Base-by-base conservation (phyloP, 2,888 invertebrate species). In the Lymantria dispar region DNA sequence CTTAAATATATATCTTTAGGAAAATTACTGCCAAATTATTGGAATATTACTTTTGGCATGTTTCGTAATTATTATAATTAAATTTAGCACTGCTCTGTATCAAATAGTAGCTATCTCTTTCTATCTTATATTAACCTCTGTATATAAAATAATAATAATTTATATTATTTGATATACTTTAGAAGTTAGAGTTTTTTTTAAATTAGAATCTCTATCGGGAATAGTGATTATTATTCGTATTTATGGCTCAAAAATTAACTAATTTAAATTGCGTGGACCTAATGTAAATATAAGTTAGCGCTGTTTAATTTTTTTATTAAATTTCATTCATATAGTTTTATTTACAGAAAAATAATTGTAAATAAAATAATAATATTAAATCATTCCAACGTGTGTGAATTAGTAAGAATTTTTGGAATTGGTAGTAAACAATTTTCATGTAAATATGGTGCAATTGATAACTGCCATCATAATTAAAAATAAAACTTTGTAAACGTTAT, bases 371-470 rank as follows among this genome's bases (percentile, higher is more conserved):
- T 22, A 2, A 22, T 3, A 5, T 22, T 22, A 22, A 22, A 22
- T 76, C 87, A 88, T 88, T 88, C 87, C 87, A 87, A 71, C 60
- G 69, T 76, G 71, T 76, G 78, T 72, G 72, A 70, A 69, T 62
- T 71, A 66, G 63, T 69, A 67, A 65, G 71, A 5, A 7, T 33
- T 33, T 33, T 40, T 72, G 80, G 76, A 80, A 79, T 81, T 77
- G 78, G 71, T 78, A 73, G 75, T 49, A 61, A 37, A 56, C 50
- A 64, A 58, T 61, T 61, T 57, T 67, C 66, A 3, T 78, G 74
- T 77, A 74, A 70, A 74, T 81, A 84, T 67, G 74, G 76, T 81
- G 74, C 75, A 70, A 70, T n/a, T n/a, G 62, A 62, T 53, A 74
- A 81, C 78, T 80, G 82, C 78, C 80, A 82, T 76, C 55, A 45